Evolutionary conservation across 2,888 invertebrate genomes (phyloP).

Genomic region (Aphidius colemani): DNA sequence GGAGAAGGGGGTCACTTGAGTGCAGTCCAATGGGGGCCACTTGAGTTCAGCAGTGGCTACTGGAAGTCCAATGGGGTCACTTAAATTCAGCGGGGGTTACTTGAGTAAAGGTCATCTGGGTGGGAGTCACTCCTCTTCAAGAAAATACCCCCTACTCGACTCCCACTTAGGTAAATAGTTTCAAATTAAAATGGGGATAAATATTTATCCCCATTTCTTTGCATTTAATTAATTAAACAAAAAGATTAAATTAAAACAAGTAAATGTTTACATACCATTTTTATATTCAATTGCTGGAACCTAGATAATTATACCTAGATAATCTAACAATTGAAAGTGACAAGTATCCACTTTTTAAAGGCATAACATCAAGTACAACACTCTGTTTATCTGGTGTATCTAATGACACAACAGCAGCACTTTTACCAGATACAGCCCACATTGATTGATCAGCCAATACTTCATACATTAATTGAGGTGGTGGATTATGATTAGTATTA

Average conservation of each 20-base stretch:
- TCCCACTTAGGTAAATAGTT: no score
- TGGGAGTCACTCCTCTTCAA: no score
- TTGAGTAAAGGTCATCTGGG: no score
- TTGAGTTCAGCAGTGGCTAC: no score
- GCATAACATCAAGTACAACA: constrained; percentile 89
- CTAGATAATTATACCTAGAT: constrained; percentile 89
- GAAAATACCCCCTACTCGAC: no score
- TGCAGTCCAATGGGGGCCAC: no score
- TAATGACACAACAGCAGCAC: constrained; percentile 76
- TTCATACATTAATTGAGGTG: constrained; percentile 81
- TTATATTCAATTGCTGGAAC: constrained; percentile 66
- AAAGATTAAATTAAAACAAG: neutral
- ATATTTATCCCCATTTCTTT: neutral
- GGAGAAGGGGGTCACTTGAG: no score
- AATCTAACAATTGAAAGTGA: constrained; percentile 87
- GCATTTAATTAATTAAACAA: no score
- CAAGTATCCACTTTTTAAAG: constrained; percentile 86
- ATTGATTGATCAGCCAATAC: constrained; percentile 88
- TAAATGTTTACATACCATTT: constrained; percentile 47
- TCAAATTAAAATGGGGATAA: no score
- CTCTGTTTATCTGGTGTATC: constrained; percentile 71
- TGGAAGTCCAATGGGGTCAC: no score
- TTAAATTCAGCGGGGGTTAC: no score
- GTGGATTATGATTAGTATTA: constrained; percentile 45
- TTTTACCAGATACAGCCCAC: constrained; percentile 92